Evolutionary conservation across 2,113 vertebrate genomes (phyloP).

Genomic region (Sarotherodon lohbergeri): DNA sequence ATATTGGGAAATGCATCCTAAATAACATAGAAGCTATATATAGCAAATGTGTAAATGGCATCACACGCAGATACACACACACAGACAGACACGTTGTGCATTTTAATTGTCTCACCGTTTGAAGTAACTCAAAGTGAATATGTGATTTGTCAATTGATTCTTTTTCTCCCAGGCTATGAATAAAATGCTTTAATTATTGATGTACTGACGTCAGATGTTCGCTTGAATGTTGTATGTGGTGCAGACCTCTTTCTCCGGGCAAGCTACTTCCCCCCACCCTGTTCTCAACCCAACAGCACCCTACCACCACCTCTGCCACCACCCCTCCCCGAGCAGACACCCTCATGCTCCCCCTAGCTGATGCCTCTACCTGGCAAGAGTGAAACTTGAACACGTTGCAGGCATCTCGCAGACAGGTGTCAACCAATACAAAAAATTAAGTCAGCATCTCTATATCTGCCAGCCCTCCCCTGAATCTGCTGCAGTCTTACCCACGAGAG

Average conservation of each 20-base stretch:
- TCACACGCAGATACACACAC: background rate
- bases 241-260: constrained; percentile 74
- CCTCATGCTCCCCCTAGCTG: constrained; percentile 12
- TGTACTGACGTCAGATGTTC: constrained; percentile 76
- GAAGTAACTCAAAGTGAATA: constrained; percentile 80
- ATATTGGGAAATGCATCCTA: constrained; percentile 26
- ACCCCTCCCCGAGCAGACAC: constrained; percentile 23
- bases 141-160: constrained; percentile 81
- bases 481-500: constrained; percentile 13
- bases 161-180: constrained; percentile 77
- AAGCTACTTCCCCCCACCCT: constrained; percentile 50
- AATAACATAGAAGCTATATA: constrained; percentile 51
- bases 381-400: constrained; percentile 52
- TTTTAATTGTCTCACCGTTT: constrained; percentile 72
- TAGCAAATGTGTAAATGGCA: constrained; percentile 51
- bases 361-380: constrained; percentile 45
- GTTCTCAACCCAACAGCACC: constrained; percentile 36
- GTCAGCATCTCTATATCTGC: background rate
- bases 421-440: constrained; percentile 42
- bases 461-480: background rate
- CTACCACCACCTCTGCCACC: background rate
- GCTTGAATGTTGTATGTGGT: constrained; percentile 77
- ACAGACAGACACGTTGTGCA: constrained; percentile 46
- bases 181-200: constrained; percentile 81
- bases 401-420: constrained; percentile 54